phyloP scores from a whole-genome alignment of 2,797 vertebrate genomes.

The Halcyon leucocephala region DNA sequence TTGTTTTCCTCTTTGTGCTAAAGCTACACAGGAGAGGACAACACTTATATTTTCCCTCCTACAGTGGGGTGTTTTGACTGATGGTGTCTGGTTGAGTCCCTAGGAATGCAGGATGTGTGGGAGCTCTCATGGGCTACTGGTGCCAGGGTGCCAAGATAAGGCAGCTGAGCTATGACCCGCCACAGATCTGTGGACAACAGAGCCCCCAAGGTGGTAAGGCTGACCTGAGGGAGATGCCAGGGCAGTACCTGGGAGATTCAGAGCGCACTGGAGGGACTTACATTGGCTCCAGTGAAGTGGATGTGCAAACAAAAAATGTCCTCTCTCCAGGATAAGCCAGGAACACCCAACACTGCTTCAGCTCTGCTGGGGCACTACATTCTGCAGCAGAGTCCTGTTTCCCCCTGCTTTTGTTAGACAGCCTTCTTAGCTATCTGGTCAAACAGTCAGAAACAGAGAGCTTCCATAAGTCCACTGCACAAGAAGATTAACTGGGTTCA shows the following conservation, averaged over 20 bases:
- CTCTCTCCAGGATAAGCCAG: background rate
- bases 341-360: background rate
- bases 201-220: background rate
- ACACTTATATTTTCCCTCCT: background rate
- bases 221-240: background rate
- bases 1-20: conserved; percentile 31
- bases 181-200: background rate
- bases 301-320: background rate
- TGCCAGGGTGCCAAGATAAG: background rate
- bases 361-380: background rate
- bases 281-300: background rate
- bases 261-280: fast-evolving
- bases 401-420: background rate
- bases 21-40: background rate
- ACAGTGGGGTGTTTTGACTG: conserved; percentile 19
- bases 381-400: background rate
- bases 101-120: background rate
- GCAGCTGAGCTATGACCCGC: background rate
- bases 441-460: background rate
- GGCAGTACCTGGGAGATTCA: background rate
- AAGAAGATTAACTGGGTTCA: background rate
- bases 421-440: background rate
- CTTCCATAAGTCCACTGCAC: background rate
- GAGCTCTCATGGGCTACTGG: background rate
- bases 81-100: background rate